Base-by-base conservation (phyloP, 2,113 vertebrate genomes). In the Ammospiza nelsoni region DNA sequence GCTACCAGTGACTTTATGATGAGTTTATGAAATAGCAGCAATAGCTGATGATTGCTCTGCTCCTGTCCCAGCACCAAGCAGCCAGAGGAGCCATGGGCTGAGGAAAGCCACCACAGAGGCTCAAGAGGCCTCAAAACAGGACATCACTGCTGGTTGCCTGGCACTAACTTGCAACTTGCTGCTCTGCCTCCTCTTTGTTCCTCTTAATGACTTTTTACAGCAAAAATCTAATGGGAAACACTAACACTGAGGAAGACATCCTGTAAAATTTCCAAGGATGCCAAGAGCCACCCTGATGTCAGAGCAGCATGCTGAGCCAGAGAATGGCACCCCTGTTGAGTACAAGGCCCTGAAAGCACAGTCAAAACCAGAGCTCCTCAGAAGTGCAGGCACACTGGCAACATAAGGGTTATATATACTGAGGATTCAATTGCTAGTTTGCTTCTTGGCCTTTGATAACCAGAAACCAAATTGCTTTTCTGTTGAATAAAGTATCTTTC, bases 401-500 rank as follows among this genome's bases (percentile, higher is more conserved):
- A 55, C 54, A 12, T 31, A 86, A 52, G 92, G 73, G 94, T 98
- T 97, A 97, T 89, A 97, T 95, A 97, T 65, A 97, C 84, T 92
- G 92, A 97, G 89, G 91, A 96, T 97, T 98, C 97, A 96, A 85
- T 90, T 89, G 95, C 94, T 94, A 93, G 95, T 89, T 97, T 96
- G 83, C 96, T 98, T 95, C 97, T 97, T 97, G 94, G 95, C 96
- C 97, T 98, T 97, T 96, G 95, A 98, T 97, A 98, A 98, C 91
- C 95, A 96, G 97, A 95, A 98, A 97, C 93, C 93, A 97, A 98
- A 98, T 98, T 98, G 97, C 94, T 98, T 98, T 98, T 97, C 97
- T 98, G 96, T 98, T 98, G 96, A 96, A 98, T 98, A 98, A 98
- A 98, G 95, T 97, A 96, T 98, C 96, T 98, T 98, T 98, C 97